Base-by-base conservation (phyloP, 2,113 vertebrate genomes). In the Prionailurus bengalensis region DNA sequence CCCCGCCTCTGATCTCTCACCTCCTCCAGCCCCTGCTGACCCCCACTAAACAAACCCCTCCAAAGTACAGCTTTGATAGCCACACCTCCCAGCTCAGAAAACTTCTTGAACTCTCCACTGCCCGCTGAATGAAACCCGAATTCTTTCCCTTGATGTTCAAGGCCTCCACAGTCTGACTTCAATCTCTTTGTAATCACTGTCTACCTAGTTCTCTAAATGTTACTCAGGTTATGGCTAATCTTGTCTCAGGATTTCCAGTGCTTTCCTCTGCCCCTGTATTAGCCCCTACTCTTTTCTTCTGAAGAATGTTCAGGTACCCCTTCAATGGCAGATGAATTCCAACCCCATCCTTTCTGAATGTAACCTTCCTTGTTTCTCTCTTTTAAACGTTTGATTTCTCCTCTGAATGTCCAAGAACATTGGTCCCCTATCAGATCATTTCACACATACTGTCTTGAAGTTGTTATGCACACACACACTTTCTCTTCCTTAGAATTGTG, bases 101-200 rank as follows among this genome's bases (percentile, higher is more conserved):
- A 17, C 39, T 63, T 81, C 85, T 19, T 0, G 29, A 8, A 11
- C 33, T 93, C 66, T 55, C 58, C 6, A 45, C 2, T 29, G 81
- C 70, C 27, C 83, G 5, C 7, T 80, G 55, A 42, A 55, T 53
- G 23, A 73, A 79, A 15, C 23, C 70, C 16, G 23, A 61, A 61
- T 95, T 79, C 86, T 61, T 95, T 91, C 25, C 65, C 86, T 83
- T 71, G 36, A n/a, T 51, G 9, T 90, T 80, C 48, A 83, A 74
- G 39, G 33, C 39, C 70, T 91, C 14, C 15, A 23, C 5, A 48
- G 5, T 83, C 45, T 90, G 63, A 92, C 36, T 17, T 33, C 36
- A 87, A 29, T 95, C 63, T 87, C 19, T 83, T 97, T 15, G 39
- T 86, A 51, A 45, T 81, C 58, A 68, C 7, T 82, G 36, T 97